A percentile compares a stretch with the other conserved stretches of the same genome.
Conservation (phyloP, 2,797 vertebrate species). For the Gambusia yucatana region DNA sequence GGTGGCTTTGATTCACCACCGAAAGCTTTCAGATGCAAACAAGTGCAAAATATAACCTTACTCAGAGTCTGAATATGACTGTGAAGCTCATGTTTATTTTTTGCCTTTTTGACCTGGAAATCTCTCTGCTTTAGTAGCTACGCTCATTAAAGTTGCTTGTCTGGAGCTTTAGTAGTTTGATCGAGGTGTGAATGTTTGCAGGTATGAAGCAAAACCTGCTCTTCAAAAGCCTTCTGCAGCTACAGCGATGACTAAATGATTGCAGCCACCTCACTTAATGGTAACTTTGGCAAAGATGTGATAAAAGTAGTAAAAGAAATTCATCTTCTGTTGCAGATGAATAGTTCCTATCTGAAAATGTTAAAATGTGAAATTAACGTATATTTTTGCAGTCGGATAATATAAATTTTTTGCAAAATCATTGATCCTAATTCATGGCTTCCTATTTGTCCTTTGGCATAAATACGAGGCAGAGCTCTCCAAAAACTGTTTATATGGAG, state of each 20-base stretch:
- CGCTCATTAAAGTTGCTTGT: conserved; percentile 3
- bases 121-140: conserved; percentile 14
- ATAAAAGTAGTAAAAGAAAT: background rate
- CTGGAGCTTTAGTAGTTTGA: conserved; percentile 1
- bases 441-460: background rate
- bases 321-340: background rate
- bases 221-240: background rate
- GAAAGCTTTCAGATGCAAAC: conserved; percentile 50
- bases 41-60: background rate
- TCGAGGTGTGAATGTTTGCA: background rate
- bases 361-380: background rate
- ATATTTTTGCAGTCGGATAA: background rate
- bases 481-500: background rate
- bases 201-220: conserved; percentile 13
- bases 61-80: conserved; percentile 27
- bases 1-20: conserved; percentile 41
- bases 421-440: background rate
- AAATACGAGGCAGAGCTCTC: background rate
- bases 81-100: conserved; percentile 21
- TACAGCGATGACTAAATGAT: background rate
- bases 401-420: background rate
- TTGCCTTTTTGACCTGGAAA: conserved; percentile 10
- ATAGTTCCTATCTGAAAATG: too few relatives aligned
- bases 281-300: background rate
- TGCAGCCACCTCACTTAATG: background rate